phyloP scores from a whole-genome alignment of 2,888 invertebrate species.

The Hydroisotoma schaefferi region DNA sequence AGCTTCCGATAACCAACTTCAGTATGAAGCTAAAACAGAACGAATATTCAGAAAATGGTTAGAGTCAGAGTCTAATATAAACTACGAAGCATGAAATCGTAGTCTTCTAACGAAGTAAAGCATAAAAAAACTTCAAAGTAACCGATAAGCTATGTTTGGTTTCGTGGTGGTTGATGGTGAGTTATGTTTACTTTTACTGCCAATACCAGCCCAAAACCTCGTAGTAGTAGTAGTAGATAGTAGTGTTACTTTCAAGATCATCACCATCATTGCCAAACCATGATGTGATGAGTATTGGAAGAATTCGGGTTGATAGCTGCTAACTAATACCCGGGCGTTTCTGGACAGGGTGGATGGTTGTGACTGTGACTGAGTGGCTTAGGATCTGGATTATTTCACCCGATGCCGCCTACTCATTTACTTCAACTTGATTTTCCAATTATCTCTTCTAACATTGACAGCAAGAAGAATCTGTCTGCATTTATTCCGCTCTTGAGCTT shows the following conservation, averaged over 20 bases:
- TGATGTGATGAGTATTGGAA: background rate
- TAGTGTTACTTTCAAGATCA: no score
- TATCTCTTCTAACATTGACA: constrained; percentile 19
- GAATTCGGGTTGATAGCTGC: constrained; percentile 1
- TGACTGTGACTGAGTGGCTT: background rate
- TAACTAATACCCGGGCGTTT: background rate
- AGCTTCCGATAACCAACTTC: no score
- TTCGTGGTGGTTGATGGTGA: constrained; percentile 1
- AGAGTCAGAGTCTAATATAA: no score
- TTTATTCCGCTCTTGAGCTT: background rate
- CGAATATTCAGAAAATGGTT: no score
- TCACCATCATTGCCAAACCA: background rate
- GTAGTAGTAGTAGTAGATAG: background rate
- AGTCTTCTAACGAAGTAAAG: no score
- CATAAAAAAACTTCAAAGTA: background rate
- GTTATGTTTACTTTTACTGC: constrained; percentile 14
- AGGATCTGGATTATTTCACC: constrained; percentile 6
- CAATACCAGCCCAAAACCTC: constrained; percentile 7
- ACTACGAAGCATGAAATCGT: no score
- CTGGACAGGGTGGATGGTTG: background rate
- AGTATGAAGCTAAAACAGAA: no score
- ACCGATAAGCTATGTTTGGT: background rate
- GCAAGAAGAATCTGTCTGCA: constrained; percentile 16
- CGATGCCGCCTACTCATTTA: constrained; percentile 16
- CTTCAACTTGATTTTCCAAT: constrained; percentile 18